Evolutionary conservation across 1,140 invertebrate genomes (phyloP).

Genomic region (Drosophila bocki): DNA sequence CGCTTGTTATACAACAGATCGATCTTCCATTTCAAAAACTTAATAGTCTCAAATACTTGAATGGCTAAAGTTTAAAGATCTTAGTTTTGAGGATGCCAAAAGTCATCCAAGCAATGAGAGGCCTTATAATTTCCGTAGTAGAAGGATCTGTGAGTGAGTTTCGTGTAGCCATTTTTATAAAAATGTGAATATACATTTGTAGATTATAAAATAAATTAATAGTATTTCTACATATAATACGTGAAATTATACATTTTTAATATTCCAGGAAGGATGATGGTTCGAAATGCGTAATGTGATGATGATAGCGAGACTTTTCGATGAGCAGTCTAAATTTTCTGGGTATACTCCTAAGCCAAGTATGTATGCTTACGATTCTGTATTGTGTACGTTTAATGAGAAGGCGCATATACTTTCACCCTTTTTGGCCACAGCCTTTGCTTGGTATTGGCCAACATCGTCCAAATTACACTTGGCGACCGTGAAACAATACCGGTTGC

Average conservation of each 20-base stretch:
- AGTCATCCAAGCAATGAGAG: slow-evolving; percentile 33
- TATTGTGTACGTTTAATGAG: slow-evolving; percentile 90
- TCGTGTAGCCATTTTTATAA: slow-evolving; percentile 11
- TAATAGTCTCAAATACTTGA: slow-evolving; percentile 22
- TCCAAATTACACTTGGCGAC: slow-evolving; percentile 91
- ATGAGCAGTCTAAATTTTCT: slow-evolving; percentile 50
- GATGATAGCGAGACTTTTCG: slow-evolving; percentile 21
- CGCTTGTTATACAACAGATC: slow-evolving; percentile 10
- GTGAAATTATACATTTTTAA: slow-evolving; percentile 16
- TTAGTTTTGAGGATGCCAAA: slow-evolving; percentile 54
- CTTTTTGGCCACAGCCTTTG: slow-evolving; percentile 94
- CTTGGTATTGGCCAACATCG: slow-evolving; percentile 96
- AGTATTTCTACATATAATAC: slow-evolving; percentile 37
- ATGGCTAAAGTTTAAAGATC: slow-evolving; percentile 26
- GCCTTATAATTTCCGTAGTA: neutral
- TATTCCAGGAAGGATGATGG: neutral
- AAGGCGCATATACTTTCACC: slow-evolving; percentile 93
- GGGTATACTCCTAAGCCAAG: slow-evolving; percentile 10
- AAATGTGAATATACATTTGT: slow-evolving; percentile 21
- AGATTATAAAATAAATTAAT: slow-evolving; percentile 31
- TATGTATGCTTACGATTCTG: slow-evolving; percentile 40
- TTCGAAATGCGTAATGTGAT: slow-evolving; percentile 41
- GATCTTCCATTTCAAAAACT: slow-evolving; percentile 2
- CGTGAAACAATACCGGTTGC: slow-evolving; percentile 90
- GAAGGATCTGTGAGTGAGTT: slow-evolving; percentile 7